These are phyloP conservation scores for Agrochola macilenta DNA, from an alignment of 2,888 invertebrate species.

Conservation along the genomic window DNA sequence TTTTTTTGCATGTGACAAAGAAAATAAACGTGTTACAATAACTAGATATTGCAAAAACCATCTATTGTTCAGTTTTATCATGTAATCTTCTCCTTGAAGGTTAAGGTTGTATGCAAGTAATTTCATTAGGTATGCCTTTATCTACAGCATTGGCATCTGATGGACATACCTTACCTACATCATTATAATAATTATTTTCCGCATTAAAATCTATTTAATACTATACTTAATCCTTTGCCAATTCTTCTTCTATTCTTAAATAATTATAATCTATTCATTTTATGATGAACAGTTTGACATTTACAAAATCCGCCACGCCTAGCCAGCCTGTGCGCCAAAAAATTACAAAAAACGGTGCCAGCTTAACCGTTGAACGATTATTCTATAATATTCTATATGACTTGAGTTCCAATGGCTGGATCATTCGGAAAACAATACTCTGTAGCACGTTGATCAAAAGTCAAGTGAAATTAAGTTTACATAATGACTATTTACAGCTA, in stretches of 20 bases:
- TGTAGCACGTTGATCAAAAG: not conserved
- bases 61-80: constrained; percentile 40
- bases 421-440: not conserved
- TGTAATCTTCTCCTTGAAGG: constrained; percentile 15
- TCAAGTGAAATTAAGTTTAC: not conserved
- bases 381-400: too few species aligned
- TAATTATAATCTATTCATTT: not conserved
- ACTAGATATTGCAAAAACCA: constrained; percentile 32
- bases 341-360: not conserved
- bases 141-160: not conserved
- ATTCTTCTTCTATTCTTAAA: not conserved
- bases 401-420: not conserved
- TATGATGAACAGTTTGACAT: not conserved
- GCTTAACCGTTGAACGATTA: not conserved
- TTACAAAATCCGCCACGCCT: not conserved
- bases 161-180: not conserved
- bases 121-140: not conserved
- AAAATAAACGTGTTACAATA: constrained; percentile 27
- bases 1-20: constrained; percentile 22
- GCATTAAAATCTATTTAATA: not conserved
- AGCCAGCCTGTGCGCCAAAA: not conserved
- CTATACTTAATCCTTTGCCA: not conserved
- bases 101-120: constrained; percentile 12
- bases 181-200: not conserved
- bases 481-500: not conserved